Percentiles rank a stretch among this genome's conserved stretches.
These are phyloP conservation scores for Parauchenoglanis ngamensis DNA, from an alignment of 2,797 vertebrate species.

Conservation along the genomic window DNA sequence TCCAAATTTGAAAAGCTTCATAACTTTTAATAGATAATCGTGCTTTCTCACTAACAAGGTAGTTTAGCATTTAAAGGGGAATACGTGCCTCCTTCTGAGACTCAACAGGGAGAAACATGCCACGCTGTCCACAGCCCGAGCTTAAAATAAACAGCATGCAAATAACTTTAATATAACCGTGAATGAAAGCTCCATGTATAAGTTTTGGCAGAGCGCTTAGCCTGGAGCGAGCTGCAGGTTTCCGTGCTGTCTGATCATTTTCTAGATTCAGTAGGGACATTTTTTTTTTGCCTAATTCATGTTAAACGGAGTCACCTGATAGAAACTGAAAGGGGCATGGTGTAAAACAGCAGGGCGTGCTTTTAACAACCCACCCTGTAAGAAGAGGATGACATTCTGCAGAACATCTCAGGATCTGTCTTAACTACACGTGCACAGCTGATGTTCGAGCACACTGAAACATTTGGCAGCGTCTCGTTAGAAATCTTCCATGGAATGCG, in stretches of 20 bases:
- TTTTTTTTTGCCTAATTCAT: conserved; percentile 79
- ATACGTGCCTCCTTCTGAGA: conserved; percentile 63
- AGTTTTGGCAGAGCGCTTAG: conserved; percentile 77
- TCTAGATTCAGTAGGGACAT: conserved; percentile 77
- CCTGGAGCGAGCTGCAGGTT: conserved; percentile 76
- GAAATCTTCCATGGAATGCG: not conserved
- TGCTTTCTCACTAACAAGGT: conserved; percentile 7
- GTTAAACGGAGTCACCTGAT: conserved; percentile 80
- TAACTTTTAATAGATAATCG: not conserved
- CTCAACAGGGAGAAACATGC: conserved; percentile 65
- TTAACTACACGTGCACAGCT: not conserved
- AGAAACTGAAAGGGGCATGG: conserved; percentile 71
- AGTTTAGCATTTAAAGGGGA: conserved; percentile 29
- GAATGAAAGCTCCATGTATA: conserved; percentile 82
- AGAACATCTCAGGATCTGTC: conserved; percentile 7
- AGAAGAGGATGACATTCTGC: conserved; percentile 16
- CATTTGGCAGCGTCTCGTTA: not conserved
- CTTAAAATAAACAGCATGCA: conserved; percentile 80
- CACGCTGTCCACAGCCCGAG: conserved; percentile 63
- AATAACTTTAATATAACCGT: conserved; percentile 81
- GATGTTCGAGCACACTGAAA: not conserved
- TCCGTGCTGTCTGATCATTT: conserved; percentile 77
- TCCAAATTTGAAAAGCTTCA: not conserved
- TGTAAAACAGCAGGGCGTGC: conserved; percentile 24
- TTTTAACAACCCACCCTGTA: conserved; percentile 27